Evolutionary conservation across 92 coral and sea anemone genomes (phyloP).

Genomic region (Chrysogorgia sp.): DNA sequence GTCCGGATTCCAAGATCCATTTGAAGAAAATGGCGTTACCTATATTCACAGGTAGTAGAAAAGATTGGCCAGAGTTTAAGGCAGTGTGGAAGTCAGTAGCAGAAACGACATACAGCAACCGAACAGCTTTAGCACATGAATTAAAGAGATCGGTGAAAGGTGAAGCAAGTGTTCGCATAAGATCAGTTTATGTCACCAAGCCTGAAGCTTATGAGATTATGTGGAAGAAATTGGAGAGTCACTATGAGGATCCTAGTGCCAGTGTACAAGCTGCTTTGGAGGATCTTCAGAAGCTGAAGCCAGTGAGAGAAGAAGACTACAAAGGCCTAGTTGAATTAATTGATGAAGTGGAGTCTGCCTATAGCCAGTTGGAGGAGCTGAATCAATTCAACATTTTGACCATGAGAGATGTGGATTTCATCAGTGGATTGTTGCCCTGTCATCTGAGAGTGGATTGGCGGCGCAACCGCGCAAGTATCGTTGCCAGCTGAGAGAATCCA

Average conservation of each 20-base stretch:
- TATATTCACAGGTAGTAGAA: slow-evolving; percentile 58
- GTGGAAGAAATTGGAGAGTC: slow-evolving; percentile 65
- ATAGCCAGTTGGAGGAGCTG: slow-evolving; percentile 60
- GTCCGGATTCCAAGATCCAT: slow-evolving; percentile 10
- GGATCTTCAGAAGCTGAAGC: slow-evolving; percentile 59
- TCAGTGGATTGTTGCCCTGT: slow-evolving; percentile 49
- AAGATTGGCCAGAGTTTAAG: slow-evolving; percentile 69
- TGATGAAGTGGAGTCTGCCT: slow-evolving; percentile 64
- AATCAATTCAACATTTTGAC: slow-evolving; percentile 54
- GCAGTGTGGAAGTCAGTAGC: slow-evolving; percentile 67
- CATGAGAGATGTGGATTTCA: slow-evolving; percentile 59
- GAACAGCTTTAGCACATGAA: slow-evolving; percentile 69
- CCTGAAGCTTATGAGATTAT: slow-evolving; percentile 70
- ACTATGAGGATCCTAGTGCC: slow-evolving; percentile 65
- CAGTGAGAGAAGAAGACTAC: slow-evolving; percentile 59
- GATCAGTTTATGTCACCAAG: slow-evolving; percentile 65
- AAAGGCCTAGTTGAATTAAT: slow-evolving; percentile 54
- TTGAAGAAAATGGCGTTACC: slow-evolving; percentile 61
- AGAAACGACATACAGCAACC: slow-evolving; percentile 47
- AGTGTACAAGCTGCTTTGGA: slow-evolving; percentile 60
- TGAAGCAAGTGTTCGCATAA: slow-evolving; percentile 60
- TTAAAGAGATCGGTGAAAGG: slow-evolving; percentile 58
- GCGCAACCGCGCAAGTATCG: slow-evolving; percentile 60
- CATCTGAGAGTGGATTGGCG: slow-evolving; percentile 63
- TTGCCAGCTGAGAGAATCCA: no score